Evolutionary conservation across 1,140 invertebrate species (phyloP).

Genomic region (Pogonomyrmex barbatus): DNA sequence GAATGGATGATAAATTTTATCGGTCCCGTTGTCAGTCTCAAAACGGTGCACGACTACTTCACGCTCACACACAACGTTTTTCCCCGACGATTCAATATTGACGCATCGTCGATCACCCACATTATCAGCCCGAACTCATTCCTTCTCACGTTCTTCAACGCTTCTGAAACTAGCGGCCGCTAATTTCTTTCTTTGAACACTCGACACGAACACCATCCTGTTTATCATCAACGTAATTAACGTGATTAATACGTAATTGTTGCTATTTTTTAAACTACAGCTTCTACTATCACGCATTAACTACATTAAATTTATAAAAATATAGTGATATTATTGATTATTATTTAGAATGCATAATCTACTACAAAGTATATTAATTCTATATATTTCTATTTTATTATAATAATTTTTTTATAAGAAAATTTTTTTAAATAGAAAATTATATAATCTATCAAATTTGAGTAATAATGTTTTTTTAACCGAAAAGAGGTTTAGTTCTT

Average conservation of each 20-base stretch:
- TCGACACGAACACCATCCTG: slow-evolving; percentile 30
- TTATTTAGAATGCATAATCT: neutral
- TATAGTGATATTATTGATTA: neutral
- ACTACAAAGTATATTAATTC: neutral
- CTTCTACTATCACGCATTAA: neutral
- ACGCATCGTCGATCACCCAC: slow-evolving; percentile 47
- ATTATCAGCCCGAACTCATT: slow-evolving; percentile 61
- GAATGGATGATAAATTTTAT: slow-evolving; percentile 81
- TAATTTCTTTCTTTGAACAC: slow-evolving; percentile 40
- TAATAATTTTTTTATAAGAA: neutral
- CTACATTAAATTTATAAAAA: neutral
- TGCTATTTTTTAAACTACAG: neutral
- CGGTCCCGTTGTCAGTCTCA: slow-evolving; percentile 75
- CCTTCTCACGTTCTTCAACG: slow-evolving; percentile 53
- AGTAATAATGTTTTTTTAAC: too few relatives aligned
- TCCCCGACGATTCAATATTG: slow-evolving; percentile 43
- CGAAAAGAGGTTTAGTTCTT: neutral
- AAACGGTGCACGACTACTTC: slow-evolving; percentile 59
- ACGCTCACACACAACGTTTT: slow-evolving; percentile 22
- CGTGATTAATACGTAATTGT: neutral
- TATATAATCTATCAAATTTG: too few relatives aligned
- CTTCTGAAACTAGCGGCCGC: slow-evolving; percentile 27
- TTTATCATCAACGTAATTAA: slow-evolving; percentile 20
- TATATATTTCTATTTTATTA: neutral
- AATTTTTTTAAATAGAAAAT: neutral